A percentile compares a stretch with the other conserved stretches of the same genome.
These are phyloP conservation scores for Ascidia mentula DNA, from an alignment of 23 tunicate genomes.

Conservation along the genomic window DNA sequence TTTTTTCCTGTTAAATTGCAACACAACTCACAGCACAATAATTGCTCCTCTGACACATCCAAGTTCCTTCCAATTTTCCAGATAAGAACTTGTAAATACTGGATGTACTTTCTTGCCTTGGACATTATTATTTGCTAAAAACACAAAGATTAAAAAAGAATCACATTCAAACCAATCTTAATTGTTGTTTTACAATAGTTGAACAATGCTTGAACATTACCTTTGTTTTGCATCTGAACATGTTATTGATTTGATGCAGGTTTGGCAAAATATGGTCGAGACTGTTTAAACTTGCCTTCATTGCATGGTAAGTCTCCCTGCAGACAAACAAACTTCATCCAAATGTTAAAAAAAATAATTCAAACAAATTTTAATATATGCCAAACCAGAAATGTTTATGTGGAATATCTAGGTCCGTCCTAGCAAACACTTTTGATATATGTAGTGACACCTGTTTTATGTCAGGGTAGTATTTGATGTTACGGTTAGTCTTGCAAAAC, in stretches of 20 bases:
- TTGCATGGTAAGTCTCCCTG: background rate
- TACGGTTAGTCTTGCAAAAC: no score
- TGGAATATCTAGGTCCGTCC: no score
- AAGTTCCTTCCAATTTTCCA: background rate
- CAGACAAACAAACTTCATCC: no score
- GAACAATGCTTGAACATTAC: background rate
- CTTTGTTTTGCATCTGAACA: background rate
- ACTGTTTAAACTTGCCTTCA: background rate
- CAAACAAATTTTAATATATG: no score
- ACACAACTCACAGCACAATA: background rate
- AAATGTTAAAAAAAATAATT: no score
- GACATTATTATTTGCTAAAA: background rate
- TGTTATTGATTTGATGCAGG: background rate
- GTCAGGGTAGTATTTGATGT: no score
- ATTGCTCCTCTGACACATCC: background rate
- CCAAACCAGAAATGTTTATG: no score
- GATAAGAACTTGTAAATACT: background rate
- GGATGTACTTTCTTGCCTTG: background rate
- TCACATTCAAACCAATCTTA: background rate
- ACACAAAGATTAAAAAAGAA: background rate
- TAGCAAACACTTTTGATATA: no score
- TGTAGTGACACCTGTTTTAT: no score
- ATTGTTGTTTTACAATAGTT: background rate
- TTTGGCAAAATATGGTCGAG: background rate
- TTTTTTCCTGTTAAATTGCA: no score